Evolutionary conservation across 2,888 invertebrate genomes (phyloP).

Genomic region (Agrotis exclamationis): DNA sequence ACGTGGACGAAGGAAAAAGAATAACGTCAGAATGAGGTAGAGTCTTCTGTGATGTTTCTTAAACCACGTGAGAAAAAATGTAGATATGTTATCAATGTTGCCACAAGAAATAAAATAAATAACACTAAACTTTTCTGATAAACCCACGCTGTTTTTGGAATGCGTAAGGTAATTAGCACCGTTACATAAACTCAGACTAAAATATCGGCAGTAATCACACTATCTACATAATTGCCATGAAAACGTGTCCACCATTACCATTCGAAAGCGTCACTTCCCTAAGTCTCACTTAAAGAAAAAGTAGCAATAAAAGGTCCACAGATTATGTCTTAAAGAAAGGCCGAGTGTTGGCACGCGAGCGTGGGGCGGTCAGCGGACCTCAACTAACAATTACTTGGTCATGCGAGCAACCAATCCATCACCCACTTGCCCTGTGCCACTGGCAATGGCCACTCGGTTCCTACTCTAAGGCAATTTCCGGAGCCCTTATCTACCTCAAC

Average conservation of each 20-base stretch:
- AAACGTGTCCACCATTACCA: conserved; percentile 54
- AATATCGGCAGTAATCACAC: background rate
- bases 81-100: too few species aligned
- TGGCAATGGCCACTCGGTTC: conserved; percentile 83
- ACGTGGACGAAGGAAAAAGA: background rate
- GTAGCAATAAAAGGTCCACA: conserved; percentile 77
- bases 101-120: too few species aligned
- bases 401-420: conserved; percentile 89
- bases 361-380: conserved; percentile 78
- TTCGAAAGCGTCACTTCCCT: conserved; percentile 51
- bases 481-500: conserved; percentile 84
- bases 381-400: conserved; percentile 90
- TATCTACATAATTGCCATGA: conserved; percentile 39
- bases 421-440: conserved; percentile 84
- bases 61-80: background rate
- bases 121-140: too few species aligned
- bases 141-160: too few species aligned
- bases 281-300: conserved; percentile 76
- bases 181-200: background rate
- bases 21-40: background rate
- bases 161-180: too few species aligned
- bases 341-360: conserved; percentile 80
- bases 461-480: conserved; percentile 90
- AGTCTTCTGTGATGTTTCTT: fast-evolving
- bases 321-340: conserved; percentile 82